These are phyloP conservation scores for Cettia cetti DNA, from an alignment of 2,113 vertebrate species.

Conservation along the genomic window DNA sequence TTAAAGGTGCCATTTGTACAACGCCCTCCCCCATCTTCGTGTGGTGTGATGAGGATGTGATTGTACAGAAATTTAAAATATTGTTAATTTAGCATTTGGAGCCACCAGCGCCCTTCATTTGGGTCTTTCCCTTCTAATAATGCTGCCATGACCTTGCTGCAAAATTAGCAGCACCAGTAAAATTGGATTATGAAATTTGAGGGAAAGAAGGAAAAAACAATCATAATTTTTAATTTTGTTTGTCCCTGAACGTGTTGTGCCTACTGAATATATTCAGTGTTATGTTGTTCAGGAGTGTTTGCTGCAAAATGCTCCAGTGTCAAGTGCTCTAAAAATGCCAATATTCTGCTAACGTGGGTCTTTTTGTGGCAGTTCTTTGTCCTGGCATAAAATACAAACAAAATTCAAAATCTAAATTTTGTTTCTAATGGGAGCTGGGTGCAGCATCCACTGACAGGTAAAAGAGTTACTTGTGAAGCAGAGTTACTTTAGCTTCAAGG, in stretches of 20 bases:
- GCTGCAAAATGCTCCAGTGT: not conserved
- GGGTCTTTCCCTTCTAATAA: not conserved
- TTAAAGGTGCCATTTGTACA: not conserved
- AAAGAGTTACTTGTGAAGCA: not conserved
- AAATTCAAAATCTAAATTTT: not conserved
- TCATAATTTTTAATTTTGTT: not conserved
- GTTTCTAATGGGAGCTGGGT: not conserved
- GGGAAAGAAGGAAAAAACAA: not conserved
- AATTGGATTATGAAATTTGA: not conserved
- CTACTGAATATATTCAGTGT: not conserved
- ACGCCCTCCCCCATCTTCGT: not conserved
- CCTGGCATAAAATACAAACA: not conserved
- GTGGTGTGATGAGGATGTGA: fast-evolving
- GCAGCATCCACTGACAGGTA: not conserved
- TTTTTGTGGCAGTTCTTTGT: not conserved
- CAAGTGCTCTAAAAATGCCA: not conserved
- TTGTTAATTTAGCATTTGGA: not conserved
- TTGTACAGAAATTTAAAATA: not conserved
- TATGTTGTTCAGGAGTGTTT: fast-evolving
- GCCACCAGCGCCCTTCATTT: fast-evolving
- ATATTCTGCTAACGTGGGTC: fast-evolving
- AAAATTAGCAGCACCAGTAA: not conserved
- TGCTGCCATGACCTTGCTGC: not conserved
- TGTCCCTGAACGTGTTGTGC: not conserved
- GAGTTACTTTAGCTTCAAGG: not conserved